These are phyloP conservation scores for Syrista parreyssii DNA, from an alignment of 2,888 invertebrate species.

Conservation along the genomic window DNA sequence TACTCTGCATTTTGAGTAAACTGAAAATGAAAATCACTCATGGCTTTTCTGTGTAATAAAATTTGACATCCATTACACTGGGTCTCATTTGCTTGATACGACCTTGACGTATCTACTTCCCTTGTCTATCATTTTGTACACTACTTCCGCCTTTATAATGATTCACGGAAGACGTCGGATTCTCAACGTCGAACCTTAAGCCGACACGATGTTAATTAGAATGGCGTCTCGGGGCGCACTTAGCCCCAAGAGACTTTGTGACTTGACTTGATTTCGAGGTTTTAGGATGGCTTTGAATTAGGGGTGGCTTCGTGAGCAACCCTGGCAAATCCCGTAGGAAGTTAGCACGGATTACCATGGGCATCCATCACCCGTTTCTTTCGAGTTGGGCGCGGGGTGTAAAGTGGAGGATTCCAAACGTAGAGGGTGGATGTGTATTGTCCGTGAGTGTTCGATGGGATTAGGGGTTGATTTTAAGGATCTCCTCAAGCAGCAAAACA, in stretches of 20 bases:
- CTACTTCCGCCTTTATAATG: slow-evolving; percentile 40
- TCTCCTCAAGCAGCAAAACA: background rate
- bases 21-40: slow-evolving; percentile 5
- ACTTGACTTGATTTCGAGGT: slow-evolving; percentile 64
- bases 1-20: background rate
- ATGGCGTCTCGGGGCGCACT: slow-evolving; percentile 47
- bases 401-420: slow-evolving; percentile 6
- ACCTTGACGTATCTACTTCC: slow-evolving; percentile 5
- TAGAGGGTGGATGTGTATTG: background rate
- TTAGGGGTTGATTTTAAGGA: slow-evolving; percentile 10
- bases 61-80: slow-evolving; percentile 13
- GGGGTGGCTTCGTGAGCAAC: slow-evolving; percentile 43
- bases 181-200: slow-evolving; percentile 45
- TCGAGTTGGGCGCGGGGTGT: slow-evolving; percentile 29
- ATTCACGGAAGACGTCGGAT: slow-evolving; percentile 48
- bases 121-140: background rate
- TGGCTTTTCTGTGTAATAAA: slow-evolving; percentile 21
- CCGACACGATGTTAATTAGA: slow-evolving; percentile 66
- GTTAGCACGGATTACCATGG: slow-evolving; percentile 63
- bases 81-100: slow-evolving; percentile 7
- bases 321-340: slow-evolving; percentile 61
- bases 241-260: slow-evolving; percentile 55
- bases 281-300: slow-evolving; percentile 49
- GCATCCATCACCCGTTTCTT: slow-evolving; percentile 64
- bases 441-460: slow-evolving; percentile 1